These are phyloP conservation scores for Poecilia gillii DNA, from an alignment of 2,797 vertebrate genomes.

Conservation along the genomic window DNA sequence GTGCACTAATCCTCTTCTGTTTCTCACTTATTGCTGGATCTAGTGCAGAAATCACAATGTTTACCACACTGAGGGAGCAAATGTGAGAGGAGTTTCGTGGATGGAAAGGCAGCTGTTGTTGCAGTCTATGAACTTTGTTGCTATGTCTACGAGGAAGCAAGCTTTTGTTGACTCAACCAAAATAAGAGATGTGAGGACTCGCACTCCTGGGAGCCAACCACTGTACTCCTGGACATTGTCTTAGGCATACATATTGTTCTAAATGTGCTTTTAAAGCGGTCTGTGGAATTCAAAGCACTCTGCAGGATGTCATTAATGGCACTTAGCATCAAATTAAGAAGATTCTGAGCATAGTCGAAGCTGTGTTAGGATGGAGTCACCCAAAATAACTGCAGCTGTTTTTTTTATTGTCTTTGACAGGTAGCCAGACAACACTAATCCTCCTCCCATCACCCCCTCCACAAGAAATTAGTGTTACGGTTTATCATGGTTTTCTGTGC, in stretches of 20 bases:
- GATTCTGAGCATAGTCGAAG: neutral
- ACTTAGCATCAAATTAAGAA: neutral
- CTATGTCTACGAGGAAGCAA: neutral
- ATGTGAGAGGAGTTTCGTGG: neutral
- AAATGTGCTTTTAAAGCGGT: neutral
- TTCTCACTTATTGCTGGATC: neutral
- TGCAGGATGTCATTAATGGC: neutral
- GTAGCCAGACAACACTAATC: neutral
- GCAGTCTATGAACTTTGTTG: neutral
- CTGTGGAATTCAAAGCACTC: neutral
- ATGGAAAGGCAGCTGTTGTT: neutral
- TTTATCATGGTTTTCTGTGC: neutral
- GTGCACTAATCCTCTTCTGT: neutral
- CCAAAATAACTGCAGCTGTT: neutral
- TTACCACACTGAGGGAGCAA: neutral
- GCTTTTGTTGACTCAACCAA: neutral
- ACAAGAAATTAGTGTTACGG: neutral
- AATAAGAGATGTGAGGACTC: neutral
- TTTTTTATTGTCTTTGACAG: neutral
- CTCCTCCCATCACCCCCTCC: neutral
- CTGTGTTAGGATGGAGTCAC: neutral
- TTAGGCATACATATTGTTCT: neutral
- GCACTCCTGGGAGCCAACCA: neutral
- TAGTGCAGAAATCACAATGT: neutral
- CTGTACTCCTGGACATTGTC: neutral